phyloP scores from a whole-genome alignment of 2,113 vertebrate species.

The Periophthalmus modestus region DNA sequence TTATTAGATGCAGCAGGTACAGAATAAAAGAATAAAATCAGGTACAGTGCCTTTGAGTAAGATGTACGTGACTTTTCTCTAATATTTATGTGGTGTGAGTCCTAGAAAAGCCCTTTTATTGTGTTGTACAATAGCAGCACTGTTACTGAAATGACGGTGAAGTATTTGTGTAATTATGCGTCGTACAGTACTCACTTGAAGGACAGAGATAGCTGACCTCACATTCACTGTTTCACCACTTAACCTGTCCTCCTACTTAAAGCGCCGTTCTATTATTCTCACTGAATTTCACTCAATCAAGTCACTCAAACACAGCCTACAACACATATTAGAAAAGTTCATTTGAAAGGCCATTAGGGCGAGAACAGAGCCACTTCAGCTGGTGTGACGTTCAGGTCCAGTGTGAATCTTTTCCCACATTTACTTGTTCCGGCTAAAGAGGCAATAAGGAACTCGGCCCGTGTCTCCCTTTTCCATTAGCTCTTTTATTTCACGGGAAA shows the following conservation, averaged over 20 bases:
- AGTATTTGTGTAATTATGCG: background rate
- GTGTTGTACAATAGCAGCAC: background rate
- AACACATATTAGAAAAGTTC: background rate
- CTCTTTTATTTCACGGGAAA: conserved; percentile 83
- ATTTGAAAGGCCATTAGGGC: conserved; percentile 15
- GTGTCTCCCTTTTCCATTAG: conserved; percentile 76
- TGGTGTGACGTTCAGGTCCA: conserved; percentile 37
- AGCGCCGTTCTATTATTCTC: background rate
- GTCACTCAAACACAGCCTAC: background rate
- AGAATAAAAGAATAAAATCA: too few relatives aligned
- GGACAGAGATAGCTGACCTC: background rate
- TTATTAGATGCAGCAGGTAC: too few relatives aligned
- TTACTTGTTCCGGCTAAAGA: conserved; percentile 56
- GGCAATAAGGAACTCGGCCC: conserved; percentile 66
- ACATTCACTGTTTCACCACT: background rate
- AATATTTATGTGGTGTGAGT: background rate
- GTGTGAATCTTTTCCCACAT: conserved; percentile 53
- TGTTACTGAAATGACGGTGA: background rate
- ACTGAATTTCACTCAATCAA: background rate
- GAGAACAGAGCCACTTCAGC: conserved; percentile 25
- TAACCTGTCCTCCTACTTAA: conserved; percentile 1
- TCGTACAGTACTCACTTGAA: background rate
- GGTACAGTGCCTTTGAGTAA: too few relatives aligned
- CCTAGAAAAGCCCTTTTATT: background rate
- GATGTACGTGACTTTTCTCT: too few relatives aligned